Conservation (phyloP, 2,888 invertebrate species). For the Drepana falcataria region DNA sequence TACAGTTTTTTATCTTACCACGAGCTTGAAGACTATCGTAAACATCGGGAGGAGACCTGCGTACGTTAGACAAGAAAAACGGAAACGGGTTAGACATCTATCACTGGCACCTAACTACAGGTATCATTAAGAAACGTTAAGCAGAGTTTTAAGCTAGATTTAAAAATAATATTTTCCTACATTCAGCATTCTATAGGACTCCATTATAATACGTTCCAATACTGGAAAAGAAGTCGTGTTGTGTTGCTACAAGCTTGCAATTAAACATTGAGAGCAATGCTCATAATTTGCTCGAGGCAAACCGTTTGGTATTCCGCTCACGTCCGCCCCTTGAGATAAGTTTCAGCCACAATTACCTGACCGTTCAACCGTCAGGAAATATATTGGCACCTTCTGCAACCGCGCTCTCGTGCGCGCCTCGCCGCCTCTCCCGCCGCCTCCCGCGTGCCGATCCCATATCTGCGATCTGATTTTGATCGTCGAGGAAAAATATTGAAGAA, state of each 20-base stretch:
- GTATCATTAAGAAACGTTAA: no score
- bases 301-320: slow-evolving; percentile 64
- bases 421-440: slow-evolving; percentile 20
- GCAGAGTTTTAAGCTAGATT: no score
- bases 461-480: slow-evolving; percentile 50
- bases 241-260: slow-evolving; percentile 2
- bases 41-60: no score
- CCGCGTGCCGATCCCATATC: slow-evolving; percentile 47
- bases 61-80: no score
- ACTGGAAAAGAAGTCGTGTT: not conserved
- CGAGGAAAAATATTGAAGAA: slow-evolving; percentile 27
- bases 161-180: no score
- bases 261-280: slow-evolving; percentile 39
- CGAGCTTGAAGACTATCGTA: no score
- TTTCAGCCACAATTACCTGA: slow-evolving; percentile 76
- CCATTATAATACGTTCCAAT: no score
- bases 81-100: no score
- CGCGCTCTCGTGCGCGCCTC: slow-evolving; percentile 32
- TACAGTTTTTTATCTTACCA: no score
- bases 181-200: no score
- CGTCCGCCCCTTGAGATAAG: slow-evolving; percentile 70
- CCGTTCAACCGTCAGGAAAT: slow-evolving; percentile 74
- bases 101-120: no score
- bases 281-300: slow-evolving; percentile 65
- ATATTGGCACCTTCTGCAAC: slow-evolving; percentile 73